phyloP scores from a whole-genome alignment of 2,113 vertebrate species.

The Chionodraco myersi region DNA sequence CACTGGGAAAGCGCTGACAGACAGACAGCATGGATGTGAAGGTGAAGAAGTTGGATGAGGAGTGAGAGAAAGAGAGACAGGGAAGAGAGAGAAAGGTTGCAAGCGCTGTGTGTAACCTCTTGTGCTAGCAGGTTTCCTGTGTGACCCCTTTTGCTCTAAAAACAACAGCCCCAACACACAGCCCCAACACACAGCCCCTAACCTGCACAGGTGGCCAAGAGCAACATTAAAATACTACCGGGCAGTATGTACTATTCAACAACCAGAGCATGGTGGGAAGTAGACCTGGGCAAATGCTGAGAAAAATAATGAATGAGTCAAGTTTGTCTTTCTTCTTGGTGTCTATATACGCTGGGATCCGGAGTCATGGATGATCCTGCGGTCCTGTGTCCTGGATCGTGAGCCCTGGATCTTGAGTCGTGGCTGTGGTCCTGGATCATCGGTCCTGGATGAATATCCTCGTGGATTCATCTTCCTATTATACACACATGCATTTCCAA shows the following conservation, averaged over 20 bases:
- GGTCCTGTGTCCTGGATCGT: too few species aligned
- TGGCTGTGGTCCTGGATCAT: too few species aligned
- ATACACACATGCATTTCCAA: too few species aligned
- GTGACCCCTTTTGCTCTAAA: constrained; percentile 41
- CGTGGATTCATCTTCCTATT: too few species aligned
- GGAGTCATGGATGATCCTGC: too few species aligned
- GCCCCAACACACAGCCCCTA: constrained; percentile 50
- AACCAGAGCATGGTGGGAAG: constrained; percentile 15
- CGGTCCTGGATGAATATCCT: too few species aligned
- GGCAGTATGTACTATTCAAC: constrained; percentile 62
- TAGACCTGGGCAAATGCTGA: constrained; percentile 11
- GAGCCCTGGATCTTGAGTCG: too few species aligned
- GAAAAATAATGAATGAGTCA: constrained; percentile 24
- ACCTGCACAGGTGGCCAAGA: constrained; percentile 51
- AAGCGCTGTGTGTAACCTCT: constrained; percentile 70
- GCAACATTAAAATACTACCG: constrained; percentile 43
- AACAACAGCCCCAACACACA: constrained; percentile 52
- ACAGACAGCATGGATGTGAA: constrained; percentile 69
- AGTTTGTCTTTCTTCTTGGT: not conserved
- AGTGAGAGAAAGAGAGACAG: constrained; percentile 5
- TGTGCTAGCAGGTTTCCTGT: constrained; percentile 57
- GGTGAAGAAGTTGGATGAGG: constrained; percentile 38
- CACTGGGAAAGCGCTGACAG: constrained; percentile 76
- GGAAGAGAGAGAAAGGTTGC: constrained; percentile 27
- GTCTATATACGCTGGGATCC: too few species aligned